Evolutionary conservation across 1,140 invertebrate species (phyloP), one percentile per base, ranked within the genome.

Genomic region (Apis laboriosa): DNA sequence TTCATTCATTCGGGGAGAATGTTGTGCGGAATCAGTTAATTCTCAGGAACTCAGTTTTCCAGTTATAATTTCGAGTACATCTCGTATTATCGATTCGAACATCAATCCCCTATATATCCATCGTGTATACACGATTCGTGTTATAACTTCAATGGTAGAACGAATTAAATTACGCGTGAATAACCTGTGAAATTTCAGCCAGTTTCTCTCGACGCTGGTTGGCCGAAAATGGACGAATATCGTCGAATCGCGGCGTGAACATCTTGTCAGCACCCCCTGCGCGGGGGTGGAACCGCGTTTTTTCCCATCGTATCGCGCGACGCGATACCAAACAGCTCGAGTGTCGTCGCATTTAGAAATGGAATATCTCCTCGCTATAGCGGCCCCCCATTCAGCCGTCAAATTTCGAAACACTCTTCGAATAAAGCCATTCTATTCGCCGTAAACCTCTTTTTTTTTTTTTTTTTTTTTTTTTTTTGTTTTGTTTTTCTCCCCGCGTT

Each of bases 311-410:
- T 15, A 28, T 4, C 2, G 3, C 24, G n/a, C n/a, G 60, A 63
- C 12, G 24, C 61, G 61, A 51, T 17, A 51, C 15, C 68, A 53
- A 71, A 71, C 68, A 71, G 9, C n/a, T 49, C 15, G 21, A 12
- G 21, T 71, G 28, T 19, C 68, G 68, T 71, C 49, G 68, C 49
- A 71, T 71, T 53, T 71, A 71, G 68, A 53, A 71, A 71, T 51
- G 68, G 68, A 71, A 53, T 71, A 71, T 19, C 68, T 71, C 68
- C n/a, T 24, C 4, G 15, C 15, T 19, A 9, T 58, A 17, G 17
- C 17, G 24, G 24, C 24, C 63, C 17, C 28, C 68, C 68, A 71
- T 71, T 71, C 68, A 71, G 9, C 34, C 56, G 55, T 49, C 56
- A 61, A 60, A 49, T 60, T 49, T 72, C 70, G 70, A 72, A 72